Base-by-base conservation (phyloP, 2,113 vertebrate genomes). In the Cromileptes altivelis region DNA sequence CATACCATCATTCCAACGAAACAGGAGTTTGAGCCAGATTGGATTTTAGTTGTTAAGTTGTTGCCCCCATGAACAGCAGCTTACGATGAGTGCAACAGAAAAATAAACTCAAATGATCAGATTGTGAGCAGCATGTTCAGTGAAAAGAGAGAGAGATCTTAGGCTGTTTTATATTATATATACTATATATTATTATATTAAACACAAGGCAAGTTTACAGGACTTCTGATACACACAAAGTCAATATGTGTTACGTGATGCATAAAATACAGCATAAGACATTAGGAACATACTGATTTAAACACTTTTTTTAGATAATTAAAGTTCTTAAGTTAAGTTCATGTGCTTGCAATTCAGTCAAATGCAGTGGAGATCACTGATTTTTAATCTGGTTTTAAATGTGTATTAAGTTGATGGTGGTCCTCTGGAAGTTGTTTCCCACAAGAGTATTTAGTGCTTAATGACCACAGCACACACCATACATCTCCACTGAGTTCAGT, bases 31-130 rank as follows among this genome's bases (percentile, higher is more conserved):
- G 52, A 68, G 62, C 42, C 40, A 50, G 82, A 67, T 52, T 71
- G 68, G 69, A 72, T 75, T 86, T 81, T 1, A 68, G 75, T 63
- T 64, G 49, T 73, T 64, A 10, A n/a, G 21, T 37, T 69, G 60
- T 69, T 50, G 42, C 37, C 7, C 50, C 61, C 9, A 5, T 61
- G 67, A 68, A 60, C 21, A 33, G 19, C 72, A 57, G 40, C 33
- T 73, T 67, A 40, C 12, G 60, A 47, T 37, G 23, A 68, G 53
- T 42, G 72, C 30, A 61, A 55, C 49, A 21, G 65, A 15, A 12
- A 50, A 65, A 70, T 11, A 52, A 77, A 69, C 15, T 6, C 9
- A 67, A 69, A 70, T 37, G 37, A 60, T n/a, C 10, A n/a, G 56
- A 72, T 30, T 57, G 60, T 56, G 71, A 62, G 27, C 14, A 23